Percentiles rank a stretch among this genome's conserved stretches.
Conservation (phyloP, 2,888 invertebrate genomes). For the Rosalia funebris region DNA sequence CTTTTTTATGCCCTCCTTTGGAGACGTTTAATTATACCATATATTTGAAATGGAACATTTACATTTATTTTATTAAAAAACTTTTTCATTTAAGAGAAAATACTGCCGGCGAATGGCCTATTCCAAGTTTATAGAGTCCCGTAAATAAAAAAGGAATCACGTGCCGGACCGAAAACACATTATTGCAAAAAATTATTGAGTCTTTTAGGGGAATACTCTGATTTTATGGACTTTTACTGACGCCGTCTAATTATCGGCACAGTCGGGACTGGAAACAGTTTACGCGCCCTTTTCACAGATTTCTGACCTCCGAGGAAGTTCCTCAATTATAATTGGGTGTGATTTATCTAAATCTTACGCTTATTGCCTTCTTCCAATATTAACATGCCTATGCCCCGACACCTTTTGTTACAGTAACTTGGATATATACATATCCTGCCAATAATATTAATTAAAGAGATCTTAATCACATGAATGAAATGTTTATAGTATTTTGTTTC, state of each 20-base stretch:
- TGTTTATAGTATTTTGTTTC: too few species aligned
- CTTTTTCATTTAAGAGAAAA: slow-evolving; percentile 17
- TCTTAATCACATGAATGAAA: too few species aligned
- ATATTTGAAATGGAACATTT: slow-evolving; percentile 13
- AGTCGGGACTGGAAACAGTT: too few species aligned
- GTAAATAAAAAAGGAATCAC: slow-evolving; percentile 1
- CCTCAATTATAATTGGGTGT: too few species aligned
- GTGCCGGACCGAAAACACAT: neutral
- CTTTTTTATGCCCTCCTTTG: neutral
- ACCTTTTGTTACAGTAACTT: too few species aligned
- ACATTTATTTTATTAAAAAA: slow-evolving; percentile 17
- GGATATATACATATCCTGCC: too few species aligned
- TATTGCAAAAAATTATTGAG: neutral
- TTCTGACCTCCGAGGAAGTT: too few species aligned
- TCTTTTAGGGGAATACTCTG: neutral
- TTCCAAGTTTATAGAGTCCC: neutral
- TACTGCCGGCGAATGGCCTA: slow-evolving; percentile 5
- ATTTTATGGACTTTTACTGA: neutral
- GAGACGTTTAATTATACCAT: slow-evolving; percentile 13
- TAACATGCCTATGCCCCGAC: too few species aligned
- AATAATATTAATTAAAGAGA: too few species aligned
- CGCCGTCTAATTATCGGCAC: neutral
- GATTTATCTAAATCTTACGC: too few species aligned
- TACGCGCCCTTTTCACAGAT: too few species aligned
- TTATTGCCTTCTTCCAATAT: too few species aligned